phyloP scores from a whole-genome alignment of 2,888 invertebrate genomes.

The Pseudococcus viburni region DNA sequence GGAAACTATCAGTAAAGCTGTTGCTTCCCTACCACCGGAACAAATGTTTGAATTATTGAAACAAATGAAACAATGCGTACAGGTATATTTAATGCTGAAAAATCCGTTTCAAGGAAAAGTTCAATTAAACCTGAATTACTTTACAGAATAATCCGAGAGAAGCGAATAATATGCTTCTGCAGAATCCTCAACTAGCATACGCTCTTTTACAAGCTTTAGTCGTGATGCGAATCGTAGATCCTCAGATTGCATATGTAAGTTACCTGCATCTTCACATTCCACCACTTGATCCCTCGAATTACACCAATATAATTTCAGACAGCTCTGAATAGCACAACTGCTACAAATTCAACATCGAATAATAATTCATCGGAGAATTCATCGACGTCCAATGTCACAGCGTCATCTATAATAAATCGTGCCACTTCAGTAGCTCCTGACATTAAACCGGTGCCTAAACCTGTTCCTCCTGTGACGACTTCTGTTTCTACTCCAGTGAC shows the following conservation, averaged over 20 bases:
- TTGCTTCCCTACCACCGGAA: slow-evolving; percentile 97
- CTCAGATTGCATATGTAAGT: slow-evolving; percentile 90
- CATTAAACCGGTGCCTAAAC: slow-evolving; percentile 19
- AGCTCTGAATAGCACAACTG: slow-evolving; percentile 39
- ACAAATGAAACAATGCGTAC: slow-evolving; percentile 95
- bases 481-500: not conserved
- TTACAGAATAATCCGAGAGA: slow-evolving; percentile 92
- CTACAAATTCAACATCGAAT: slow-evolving; percentile 15
- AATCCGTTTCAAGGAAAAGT: not conserved
- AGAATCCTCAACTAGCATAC: slow-evolving; percentile 98
- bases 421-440: not conserved
- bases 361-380: slow-evolving; percentile 45
- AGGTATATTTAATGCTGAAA: slow-evolving; percentile 73
- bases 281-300: not conserved
- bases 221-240: slow-evolving; percentile 98
- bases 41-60: slow-evolving; percentile 99
- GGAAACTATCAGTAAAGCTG: slow-evolving; percentile 96
- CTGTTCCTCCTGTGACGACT: not conserved
- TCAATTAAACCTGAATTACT: slow-evolving; percentile 20
- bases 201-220: slow-evolving; percentile 97
- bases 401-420: slow-evolving; percentile 60
- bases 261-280: slow-evolving; percentile 16
- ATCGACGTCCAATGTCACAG: not conserved
- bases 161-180: slow-evolving; percentile 94
- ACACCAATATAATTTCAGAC: slow-evolving; percentile 11